Evolutionary conservation across 2,113 vertebrate species (phyloP).

Genomic region (Tapirus terrestris): DNA sequence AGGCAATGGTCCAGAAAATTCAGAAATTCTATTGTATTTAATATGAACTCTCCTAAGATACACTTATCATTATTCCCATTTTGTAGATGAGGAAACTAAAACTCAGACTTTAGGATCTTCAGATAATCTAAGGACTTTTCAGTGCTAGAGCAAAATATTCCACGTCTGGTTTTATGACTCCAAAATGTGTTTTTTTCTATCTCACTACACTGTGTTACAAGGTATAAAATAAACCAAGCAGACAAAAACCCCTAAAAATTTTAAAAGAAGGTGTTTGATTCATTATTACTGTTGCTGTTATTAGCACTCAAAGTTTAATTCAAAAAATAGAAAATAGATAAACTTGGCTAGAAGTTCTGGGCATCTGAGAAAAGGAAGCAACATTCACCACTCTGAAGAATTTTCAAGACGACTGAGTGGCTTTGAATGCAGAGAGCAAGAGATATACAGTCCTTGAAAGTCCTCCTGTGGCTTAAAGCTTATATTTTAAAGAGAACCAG

Average conservation of each 20-base stretch:
- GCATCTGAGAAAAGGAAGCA: not conserved
- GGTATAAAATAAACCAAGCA: not conserved
- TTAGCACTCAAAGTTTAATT: not conserved
- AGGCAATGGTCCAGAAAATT: not conserved
- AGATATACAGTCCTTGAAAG: not conserved
- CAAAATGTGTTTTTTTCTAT: not conserved
- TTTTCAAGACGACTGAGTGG: not conserved
- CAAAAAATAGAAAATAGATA: not conserved
- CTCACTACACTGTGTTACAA: not conserved
- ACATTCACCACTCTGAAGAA: not conserved
- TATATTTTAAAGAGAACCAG: not conserved
- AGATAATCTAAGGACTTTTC: not conserved
- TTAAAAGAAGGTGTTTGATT: not conserved
- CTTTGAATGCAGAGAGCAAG: not conserved
- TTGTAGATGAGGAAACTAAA: constrained; percentile 13
- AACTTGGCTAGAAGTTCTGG: not conserved
- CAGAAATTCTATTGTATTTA: not conserved
- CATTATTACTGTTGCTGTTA: not conserved
- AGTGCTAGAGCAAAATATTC: not conserved
- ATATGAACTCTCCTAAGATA: not conserved
- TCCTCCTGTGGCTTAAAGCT: not conserved
- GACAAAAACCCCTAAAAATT: not conserved
- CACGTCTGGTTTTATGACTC: not conserved
- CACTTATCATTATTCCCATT: not conserved
- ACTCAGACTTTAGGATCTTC: not conserved